These are phyloP conservation scores for Epinephelus malabaricus DNA, from an alignment of 2,797 vertebrate genomes.

Conservation along the genomic window DNA sequence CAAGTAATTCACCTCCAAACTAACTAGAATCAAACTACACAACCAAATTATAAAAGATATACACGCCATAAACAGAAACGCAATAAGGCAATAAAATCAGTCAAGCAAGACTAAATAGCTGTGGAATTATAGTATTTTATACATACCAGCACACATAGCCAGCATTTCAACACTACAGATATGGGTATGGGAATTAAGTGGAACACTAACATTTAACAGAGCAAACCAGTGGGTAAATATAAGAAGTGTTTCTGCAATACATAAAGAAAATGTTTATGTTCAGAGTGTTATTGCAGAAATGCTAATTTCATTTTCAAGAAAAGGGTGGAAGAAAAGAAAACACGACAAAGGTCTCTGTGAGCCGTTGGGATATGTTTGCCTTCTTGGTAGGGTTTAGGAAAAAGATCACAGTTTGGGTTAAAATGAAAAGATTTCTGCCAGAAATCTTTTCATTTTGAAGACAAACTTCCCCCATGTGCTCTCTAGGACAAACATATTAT, in stretches of 20 bases:
- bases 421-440: too few species aligned
- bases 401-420: too few species aligned
- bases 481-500: not conserved
- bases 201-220: not conserved
- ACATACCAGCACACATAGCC: not conserved
- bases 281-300: not conserved
- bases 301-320: not conserved
- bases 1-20: not conserved
- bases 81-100: constrained; percentile 26
- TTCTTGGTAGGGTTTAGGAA: too few species aligned
- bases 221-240: constrained; percentile 19
- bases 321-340: not conserved
- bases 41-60: constrained; percentile 17
- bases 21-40: constrained; percentile 2
- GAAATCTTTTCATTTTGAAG: too few species aligned
- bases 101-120: constrained; percentile 15
- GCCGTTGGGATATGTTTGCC: too few species aligned
- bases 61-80: constrained; percentile 15
- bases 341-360: too few species aligned
- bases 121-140: constrained; percentile 24
- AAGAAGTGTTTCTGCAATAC: not conserved
- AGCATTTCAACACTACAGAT: not conserved
- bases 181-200: not conserved
- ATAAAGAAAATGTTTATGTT: constrained; percentile 23
- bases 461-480: too few species aligned